Evolutionary conservation across 2,797 vertebrate species (phyloP).

Genomic region (Triplophysa bombifrons): DNA sequence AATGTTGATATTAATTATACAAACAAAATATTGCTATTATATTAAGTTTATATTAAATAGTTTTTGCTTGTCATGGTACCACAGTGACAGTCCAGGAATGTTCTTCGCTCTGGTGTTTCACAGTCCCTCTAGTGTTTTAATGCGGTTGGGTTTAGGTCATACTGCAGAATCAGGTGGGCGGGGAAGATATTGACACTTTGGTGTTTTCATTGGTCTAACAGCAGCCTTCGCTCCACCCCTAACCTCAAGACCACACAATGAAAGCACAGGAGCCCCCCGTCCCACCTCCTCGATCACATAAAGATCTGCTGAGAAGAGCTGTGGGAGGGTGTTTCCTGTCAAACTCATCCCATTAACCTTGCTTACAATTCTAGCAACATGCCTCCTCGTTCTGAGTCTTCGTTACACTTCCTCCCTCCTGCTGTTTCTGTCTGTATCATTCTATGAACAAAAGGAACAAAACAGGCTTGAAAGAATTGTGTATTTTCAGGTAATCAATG

Average conservation of each 20-base stretch:
- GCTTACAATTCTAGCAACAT: not conserved
- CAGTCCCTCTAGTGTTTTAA: constrained; percentile 8
- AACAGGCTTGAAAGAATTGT: not conserved
- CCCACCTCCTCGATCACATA: not conserved
- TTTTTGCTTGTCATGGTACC: not conserved
- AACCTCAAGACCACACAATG: not conserved
- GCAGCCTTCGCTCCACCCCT: not conserved
- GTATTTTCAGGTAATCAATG: not conserved
- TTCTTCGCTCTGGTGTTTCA: not conserved
- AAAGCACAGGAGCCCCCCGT: not conserved
- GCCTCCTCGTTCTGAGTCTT: not conserved
- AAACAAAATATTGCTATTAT: no score
- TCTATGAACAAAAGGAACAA: not conserved
- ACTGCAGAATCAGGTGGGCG: constrained; percentile 4
- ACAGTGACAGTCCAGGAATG: not conserved
- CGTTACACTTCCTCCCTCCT: not conserved
- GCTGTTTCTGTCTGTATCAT: not conserved
- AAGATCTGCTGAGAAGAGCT: not conserved
- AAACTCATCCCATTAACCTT: not conserved
- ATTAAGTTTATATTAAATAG: not conserved
- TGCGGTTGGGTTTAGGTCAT: constrained; percentile 4
- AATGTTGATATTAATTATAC: not conserved
- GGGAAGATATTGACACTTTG: not conserved
- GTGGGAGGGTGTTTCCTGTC: constrained; percentile 1
- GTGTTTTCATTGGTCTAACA: constrained; percentile 9